phyloP scores from a whole-genome alignment of 2,888 invertebrate genomes.

The Drosophila anceps region DNA sequence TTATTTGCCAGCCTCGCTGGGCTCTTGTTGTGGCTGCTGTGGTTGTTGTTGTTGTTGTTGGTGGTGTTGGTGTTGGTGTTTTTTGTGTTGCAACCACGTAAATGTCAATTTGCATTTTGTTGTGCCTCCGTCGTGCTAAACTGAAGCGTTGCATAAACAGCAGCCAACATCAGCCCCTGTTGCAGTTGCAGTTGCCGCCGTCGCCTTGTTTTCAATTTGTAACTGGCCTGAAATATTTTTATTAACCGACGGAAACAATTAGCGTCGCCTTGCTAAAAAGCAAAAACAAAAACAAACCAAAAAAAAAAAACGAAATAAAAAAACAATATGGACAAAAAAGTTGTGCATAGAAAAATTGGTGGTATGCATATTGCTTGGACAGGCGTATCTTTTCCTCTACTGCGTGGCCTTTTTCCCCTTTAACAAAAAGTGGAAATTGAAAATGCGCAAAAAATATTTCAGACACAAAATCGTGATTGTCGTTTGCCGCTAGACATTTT shows the following conservation, averaged over 20 bases:
- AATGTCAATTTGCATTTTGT: slow-evolving; percentile 80
- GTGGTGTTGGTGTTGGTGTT: slow-evolving; percentile 17
- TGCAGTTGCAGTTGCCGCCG: slow-evolving; percentile 42
- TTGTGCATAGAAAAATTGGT: slow-evolving; percentile 42
- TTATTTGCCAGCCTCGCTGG: slow-evolving; percentile 71
- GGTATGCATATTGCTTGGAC: slow-evolving; percentile 56
- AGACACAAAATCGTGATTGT: slow-evolving; percentile 78
- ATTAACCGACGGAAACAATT: slow-evolving; percentile 84
- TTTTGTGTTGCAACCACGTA: slow-evolving; percentile 75
- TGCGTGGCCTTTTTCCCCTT: slow-evolving; percentile 71
- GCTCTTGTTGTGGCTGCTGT: slow-evolving; percentile 27
- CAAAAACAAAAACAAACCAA: slow-evolving; percentile 23
- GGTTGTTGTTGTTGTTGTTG: slow-evolving; percentile 35
- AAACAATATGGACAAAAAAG: slow-evolving; percentile 27
- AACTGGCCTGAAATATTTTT: slow-evolving; percentile 80
- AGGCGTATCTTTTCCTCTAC: slow-evolving; percentile 58
- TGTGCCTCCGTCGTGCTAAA: slow-evolving; percentile 59
- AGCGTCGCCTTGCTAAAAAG: slow-evolving; percentile 70
- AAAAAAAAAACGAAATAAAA: slow-evolving; percentile 23
- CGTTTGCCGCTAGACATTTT: slow-evolving; percentile 75
- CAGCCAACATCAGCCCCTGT: slow-evolving; percentile 35
- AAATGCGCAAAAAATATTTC: slow-evolving; percentile 77
- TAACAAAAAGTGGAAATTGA: slow-evolving; percentile 71
- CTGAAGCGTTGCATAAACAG: slow-evolving; percentile 79
- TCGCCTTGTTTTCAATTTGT: slow-evolving; percentile 76